Evolutionary conservation across 2,797 vertebrate genomes (phyloP).

Genomic region (Holocentrus rufus): DNA sequence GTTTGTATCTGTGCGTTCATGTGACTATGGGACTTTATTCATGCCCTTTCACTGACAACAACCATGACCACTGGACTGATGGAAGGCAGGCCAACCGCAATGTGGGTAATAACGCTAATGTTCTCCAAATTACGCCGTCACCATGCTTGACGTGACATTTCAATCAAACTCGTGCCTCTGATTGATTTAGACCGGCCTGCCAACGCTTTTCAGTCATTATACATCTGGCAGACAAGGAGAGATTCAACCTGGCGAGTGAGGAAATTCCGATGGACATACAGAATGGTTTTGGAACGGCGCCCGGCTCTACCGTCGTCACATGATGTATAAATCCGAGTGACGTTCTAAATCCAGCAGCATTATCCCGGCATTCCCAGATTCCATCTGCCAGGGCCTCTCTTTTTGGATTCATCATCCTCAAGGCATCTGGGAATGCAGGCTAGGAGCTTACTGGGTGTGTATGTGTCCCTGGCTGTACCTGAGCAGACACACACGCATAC

Average conservation of each 20-base stretch:
- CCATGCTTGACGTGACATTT: constrained; percentile 16
- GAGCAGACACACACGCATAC: constrained; percentile 7
- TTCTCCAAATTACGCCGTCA: constrained; percentile 46
- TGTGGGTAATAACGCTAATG: constrained; percentile 33
- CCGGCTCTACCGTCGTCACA: constrained; percentile 54
- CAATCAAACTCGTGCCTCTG: constrained; percentile 19
- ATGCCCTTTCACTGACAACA: neutral
- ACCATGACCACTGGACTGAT: constrained; percentile 5
- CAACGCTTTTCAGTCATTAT: constrained; percentile 41
- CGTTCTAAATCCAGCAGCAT: constrained; percentile 51
- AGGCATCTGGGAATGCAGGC: constrained; percentile 68
- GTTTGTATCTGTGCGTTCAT: no score
- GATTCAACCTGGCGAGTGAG: constrained; percentile 16
- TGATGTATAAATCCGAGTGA: constrained; percentile 69
- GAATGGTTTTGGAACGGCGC: constrained; percentile 51
- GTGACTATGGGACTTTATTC: neutral
- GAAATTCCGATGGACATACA: constrained; percentile 48
- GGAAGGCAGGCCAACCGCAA: constrained; percentile 26
- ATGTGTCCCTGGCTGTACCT: constrained; percentile 54
- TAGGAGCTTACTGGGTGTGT: constrained; percentile 32
- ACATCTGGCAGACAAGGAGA: constrained; percentile 25
- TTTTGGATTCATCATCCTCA: constrained; percentile 59
- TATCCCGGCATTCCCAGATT: constrained; percentile 61
- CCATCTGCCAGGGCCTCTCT: constrained; percentile 60
- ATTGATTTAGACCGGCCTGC: constrained; percentile 20